Conservation (phyloP, 2,797 vertebrate genomes). For the Hirundo rustica region DNA sequence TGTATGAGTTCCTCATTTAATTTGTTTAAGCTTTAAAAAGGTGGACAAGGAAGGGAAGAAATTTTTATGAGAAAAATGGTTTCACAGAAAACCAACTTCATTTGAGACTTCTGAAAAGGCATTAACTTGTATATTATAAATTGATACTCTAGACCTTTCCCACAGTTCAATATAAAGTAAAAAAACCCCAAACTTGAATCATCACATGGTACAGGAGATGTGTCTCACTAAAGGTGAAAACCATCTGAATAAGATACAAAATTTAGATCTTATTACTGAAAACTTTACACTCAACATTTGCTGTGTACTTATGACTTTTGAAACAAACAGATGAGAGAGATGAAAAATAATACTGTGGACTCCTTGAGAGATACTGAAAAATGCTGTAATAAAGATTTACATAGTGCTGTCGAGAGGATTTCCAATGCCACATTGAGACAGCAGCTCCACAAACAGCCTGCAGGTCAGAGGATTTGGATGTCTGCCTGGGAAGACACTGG, state of each 20-base stretch:
- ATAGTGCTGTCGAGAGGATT: neutral
- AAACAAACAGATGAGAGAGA: neutral
- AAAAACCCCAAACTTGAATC: neutral
- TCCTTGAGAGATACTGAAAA: neutral
- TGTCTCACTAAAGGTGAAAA: neutral
- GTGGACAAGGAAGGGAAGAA: constrained; percentile 26
- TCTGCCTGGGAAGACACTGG: neutral
- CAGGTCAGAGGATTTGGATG: neutral
- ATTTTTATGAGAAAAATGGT: neutral
- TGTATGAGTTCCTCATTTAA: constrained; percentile 1
- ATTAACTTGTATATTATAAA: neutral
- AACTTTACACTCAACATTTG: neutral
- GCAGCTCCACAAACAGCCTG: neutral
- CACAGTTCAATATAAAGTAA: neutral
- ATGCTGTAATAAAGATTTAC: neutral
- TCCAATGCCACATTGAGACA: neutral
- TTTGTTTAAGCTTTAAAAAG: constrained; percentile 49
- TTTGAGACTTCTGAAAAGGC: neutral
- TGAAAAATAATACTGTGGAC: rapidly evolving
- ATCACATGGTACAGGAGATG: neutral
- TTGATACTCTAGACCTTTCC: neutral
- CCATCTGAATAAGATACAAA: neutral
- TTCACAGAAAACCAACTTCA: neutral
- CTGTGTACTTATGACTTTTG: neutral
- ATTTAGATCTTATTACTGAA: neutral